phyloP scores from a whole-genome alignment of 2,888 invertebrate genomes.

The Meganola albula region DNA sequence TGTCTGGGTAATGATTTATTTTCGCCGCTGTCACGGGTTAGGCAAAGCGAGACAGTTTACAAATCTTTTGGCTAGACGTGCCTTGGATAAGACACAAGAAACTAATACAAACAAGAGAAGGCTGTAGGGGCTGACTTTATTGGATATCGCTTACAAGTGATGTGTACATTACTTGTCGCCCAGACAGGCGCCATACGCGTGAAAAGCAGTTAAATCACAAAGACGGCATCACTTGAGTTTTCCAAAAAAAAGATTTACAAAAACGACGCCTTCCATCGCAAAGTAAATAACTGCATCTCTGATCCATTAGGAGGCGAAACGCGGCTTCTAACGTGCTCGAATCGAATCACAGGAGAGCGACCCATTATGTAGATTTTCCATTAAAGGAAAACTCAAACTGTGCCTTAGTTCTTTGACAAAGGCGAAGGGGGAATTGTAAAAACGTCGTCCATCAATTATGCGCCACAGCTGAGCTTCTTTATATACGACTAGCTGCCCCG shows the following conservation, averaged over 20 bases:
- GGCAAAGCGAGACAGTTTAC: constrained; percentile 19
- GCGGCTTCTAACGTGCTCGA: constrained; percentile 52
- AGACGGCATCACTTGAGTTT: constrained; percentile 39
- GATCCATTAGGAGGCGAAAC: constrained; percentile 52
- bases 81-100: constrained; percentile 2
- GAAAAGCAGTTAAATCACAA: constrained; percentile 50
- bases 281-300: constrained; percentile 58
- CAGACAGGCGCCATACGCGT: constrained; percentile 35
- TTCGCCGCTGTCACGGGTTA: constrained; percentile 23
- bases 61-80: constrained; percentile 31
- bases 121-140: constrained; percentile 47
- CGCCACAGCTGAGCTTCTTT: no score
- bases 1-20: constrained; percentile 44
- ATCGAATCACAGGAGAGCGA: constrained; percentile 62
- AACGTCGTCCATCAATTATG: no score
- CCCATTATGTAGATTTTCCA: constrained; percentile 73
- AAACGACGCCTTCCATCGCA: constrained; percentile 45
- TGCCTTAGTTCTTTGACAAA: constrained; percentile 23
- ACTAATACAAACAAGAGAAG: constrained; percentile 16
- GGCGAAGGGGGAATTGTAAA: no score
- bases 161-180: constrained; percentile 43
- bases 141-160: constrained; percentile 59
- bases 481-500: no score
- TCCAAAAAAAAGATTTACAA: constrained; percentile 42
- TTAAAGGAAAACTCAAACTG: constrained; percentile 59